Base-by-base conservation (phyloP, 2,888 invertebrate genomes). In the Drosophila merina region DNA sequence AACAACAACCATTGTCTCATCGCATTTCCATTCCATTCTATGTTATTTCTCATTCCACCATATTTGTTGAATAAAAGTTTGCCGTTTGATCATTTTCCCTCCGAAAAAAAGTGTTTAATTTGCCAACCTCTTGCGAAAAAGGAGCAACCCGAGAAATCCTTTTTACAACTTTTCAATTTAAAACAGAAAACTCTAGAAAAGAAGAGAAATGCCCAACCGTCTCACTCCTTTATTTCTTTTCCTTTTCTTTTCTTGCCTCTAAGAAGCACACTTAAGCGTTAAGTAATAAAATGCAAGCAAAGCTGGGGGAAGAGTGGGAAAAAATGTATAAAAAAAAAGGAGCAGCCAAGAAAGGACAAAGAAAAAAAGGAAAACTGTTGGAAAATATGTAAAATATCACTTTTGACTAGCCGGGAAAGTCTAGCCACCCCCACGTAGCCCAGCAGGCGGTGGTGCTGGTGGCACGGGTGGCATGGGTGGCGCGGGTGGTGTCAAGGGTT, bases 241-340 rank as follows among this genome's bases (percentile, higher is more conserved):
- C 2, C 9, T 28, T 31, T 12, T 1, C 42, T 20, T 30, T 40
- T 10, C 14, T 7, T 12, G 45, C 14, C 38, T 25, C 50, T 60
- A 75, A 71, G 63, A 62, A 77, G 79, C 74, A 84, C 79, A 76
- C 82, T 87, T 83, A 86, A 86, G 80, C 88, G 88, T 75, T 86
- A 83, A 83, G 82, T 86, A 83, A 83, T 83, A 83, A 83, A 83
- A 83, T 88, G 79, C 82, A 84, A 87, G 83, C 86, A 87, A 81
- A 85, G 84, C 86, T 78, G 64, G 55, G 51, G 6, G 25, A 52
- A 71, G 20, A 20, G 20, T 20, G 20, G 20, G 20, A 70, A 36
- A 36, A 36, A 36, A 36, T n/a, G 33, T 3, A 33, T 33, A 33
- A 36, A 2, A 33, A 72, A n/a, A 72, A 71, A 64, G 40, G 62